Evolutionary conservation across 2,113 vertebrate species (phyloP), one percentile per base, ranked within the genome.

Genomic region (Triplophysa siluroides): DNA sequence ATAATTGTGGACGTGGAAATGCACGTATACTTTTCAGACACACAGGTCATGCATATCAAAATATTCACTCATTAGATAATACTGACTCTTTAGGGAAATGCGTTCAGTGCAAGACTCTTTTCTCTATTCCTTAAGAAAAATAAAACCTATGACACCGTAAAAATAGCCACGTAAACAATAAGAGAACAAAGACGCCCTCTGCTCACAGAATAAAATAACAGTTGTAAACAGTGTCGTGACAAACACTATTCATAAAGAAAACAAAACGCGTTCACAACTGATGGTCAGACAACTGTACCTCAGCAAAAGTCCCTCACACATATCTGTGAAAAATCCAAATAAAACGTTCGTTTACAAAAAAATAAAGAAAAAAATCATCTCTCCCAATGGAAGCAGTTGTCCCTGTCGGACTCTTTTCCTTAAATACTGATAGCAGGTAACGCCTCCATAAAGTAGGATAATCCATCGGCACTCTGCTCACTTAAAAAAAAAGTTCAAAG

Each of bases 351-450:
- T 68, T 58, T 68, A 78, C 11, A 78, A 81, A 86, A 33, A 72
- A 50, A 73, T 85, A 85, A 83, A 63, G 81, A 84, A 88, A 83
- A 29, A 83, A 58, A 78, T 85, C 84, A 89, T 88, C 91, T 88
- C 87, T 90, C 85, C 81, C 83, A 64, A 74, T 88, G 85, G 88
- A 93, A 92, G 89, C 85, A 78, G 83, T 82, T 85, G 87, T 92
- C 89, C 91, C 89, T 91, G 92, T 92, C 84, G 83, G 71, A 88
- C 82, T 88, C 80, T 78, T 89, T 87, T 90, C 82, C 87, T 90
- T 93, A 93, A 93, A 92, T 92, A 92, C 89, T 92, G 90, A 92
- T 91, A 91, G 86, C 89, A 91, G 87, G 87, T 90, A 92, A 91
- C 85, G 85, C 84, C 87, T 81, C 81, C 83, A 77, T 50, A 63